These are phyloP conservation scores for Oscheius sp. DNA, from an alignment of 1,140 invertebrate species.

Conservation along the genomic window DNA sequence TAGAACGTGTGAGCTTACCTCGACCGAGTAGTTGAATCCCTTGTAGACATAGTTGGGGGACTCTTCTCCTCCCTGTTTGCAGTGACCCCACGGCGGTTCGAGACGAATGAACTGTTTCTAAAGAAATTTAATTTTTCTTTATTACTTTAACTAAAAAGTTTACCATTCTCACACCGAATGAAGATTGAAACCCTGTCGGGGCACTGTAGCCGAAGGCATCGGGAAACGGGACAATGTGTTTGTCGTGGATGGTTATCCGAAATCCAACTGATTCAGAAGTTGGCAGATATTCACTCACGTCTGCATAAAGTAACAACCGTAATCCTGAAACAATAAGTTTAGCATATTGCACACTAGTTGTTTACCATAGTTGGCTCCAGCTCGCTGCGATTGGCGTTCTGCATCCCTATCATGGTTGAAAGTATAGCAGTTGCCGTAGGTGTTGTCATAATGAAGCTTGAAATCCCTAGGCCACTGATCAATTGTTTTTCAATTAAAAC, in stretches of 20 bases:
- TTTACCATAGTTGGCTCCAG: conserved; percentile 59
- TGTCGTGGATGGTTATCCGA: conserved; percentile 59
- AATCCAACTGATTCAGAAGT: conserved; percentile 60
- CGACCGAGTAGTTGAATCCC: conserved; percentile 59
- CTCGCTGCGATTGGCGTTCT: conserved; percentile 53
- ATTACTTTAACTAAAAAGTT: neutral
- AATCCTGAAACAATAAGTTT: conserved; percentile 41
- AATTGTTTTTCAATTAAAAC: neutral
- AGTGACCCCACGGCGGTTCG: conserved; percentile 53
- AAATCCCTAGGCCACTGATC: conserved; percentile 52
- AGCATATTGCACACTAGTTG: conserved; percentile 1
- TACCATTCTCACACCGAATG: conserved; percentile 60
- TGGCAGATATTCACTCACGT: conserved; percentile 59
- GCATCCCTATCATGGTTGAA: conserved; percentile 55
- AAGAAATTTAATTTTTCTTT: no score
- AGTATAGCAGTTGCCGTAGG: conserved; percentile 59
- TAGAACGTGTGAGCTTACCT: conserved; percentile 35
- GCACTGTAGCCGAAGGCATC: conserved; percentile 60
- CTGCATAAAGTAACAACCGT: conserved; percentile 56
- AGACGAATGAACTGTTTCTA: conserved; percentile 59
- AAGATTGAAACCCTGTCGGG: conserved; percentile 59
- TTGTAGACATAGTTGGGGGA: conserved; percentile 52
- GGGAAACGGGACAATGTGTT: conserved; percentile 58
- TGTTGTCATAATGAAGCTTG: conserved; percentile 56
- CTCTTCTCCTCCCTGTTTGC: conserved; percentile 54